Evolutionary conservation across 1,140 invertebrate genomes (phyloP).

Genomic region (Pseudomyrmex concolor): DNA sequence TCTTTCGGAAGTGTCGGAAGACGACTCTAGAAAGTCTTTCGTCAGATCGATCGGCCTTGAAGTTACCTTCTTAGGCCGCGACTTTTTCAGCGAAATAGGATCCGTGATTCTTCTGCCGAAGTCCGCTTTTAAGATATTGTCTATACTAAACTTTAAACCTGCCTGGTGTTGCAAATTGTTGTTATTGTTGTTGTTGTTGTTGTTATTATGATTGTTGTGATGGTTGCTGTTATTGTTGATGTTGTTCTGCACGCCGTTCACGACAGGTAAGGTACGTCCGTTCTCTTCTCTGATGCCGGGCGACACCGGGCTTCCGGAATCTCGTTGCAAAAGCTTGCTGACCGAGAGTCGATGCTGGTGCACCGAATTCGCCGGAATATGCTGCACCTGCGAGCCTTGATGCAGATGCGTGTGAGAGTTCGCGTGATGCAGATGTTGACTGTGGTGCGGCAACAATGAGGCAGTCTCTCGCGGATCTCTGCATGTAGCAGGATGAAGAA

Average conservation of each 20-base stretch:
- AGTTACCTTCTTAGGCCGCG: constrained; percentile 82
- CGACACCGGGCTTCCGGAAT: constrained; percentile 73
- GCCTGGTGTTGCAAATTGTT: constrained; percentile 87
- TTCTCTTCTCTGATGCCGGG: constrained; percentile 73
- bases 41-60: constrained; percentile 80
- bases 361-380: constrained; percentile 72
- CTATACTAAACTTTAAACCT: constrained; percentile 95
- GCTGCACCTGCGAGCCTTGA: constrained; percentile 76
- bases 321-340: constrained; percentile 79
- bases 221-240: background rate
- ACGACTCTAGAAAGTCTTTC: constrained; percentile 82
- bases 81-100: constrained; percentile 88
- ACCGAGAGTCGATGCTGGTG: constrained; percentile 80
- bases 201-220: constrained; percentile 67
- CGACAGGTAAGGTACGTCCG: constrained; percentile 61
- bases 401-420: constrained; percentile 70
- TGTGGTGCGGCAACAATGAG: constrained; percentile 72
- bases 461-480: constrained; percentile 76
- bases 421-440: constrained; percentile 73
- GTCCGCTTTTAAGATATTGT: constrained; percentile 95
- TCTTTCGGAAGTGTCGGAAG: constrained; percentile 80
- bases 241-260: constrained; percentile 67
- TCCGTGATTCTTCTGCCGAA: constrained; percentile 92
- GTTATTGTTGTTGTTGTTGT: constrained; percentile 80
- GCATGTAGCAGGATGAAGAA: constrained; percentile 77